Conservation (phyloP, 2,888 invertebrate species). For the Spisula subtruncata region DNA sequence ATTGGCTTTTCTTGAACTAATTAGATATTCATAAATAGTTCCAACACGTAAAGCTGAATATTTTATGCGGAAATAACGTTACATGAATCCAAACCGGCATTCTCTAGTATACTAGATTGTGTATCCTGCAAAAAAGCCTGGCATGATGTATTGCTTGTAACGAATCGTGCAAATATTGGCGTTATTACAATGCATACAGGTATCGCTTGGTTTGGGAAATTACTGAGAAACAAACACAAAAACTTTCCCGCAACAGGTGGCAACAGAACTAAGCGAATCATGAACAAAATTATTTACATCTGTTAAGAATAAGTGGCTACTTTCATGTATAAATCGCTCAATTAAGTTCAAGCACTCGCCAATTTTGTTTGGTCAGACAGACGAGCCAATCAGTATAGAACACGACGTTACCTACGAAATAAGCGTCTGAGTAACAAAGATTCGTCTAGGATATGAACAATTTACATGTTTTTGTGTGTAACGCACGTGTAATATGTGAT, state of each 20-base stretch:
- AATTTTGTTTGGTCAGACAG: conserved; percentile 24
- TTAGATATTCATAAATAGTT: no score
- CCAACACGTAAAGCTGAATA: no score
- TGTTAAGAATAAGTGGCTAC: conserved; percentile 27
- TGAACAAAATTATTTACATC: conserved; percentile 8
- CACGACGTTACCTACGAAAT: background rate
- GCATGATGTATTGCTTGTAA: background rate
- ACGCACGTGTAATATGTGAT: conserved; percentile 20
- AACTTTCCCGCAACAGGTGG: background rate
- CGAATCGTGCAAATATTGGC: background rate
- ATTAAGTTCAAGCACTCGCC: background rate
- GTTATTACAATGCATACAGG: background rate
- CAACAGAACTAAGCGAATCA: background rate
- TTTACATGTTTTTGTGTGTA: conserved; percentile 26
- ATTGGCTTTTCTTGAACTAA: no score
- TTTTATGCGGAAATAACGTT: no score
- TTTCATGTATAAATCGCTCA: conserved; percentile 37
- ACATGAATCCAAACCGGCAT: no score
- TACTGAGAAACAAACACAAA: background rate
- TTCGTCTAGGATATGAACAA: conserved; percentile 33
- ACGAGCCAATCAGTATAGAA: background rate
- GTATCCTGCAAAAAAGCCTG: no score
- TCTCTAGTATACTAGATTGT: no score
- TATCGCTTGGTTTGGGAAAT: background rate
- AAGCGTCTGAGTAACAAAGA: background rate